A percentile compares a stretch with the other conserved stretches of the same genome.
phyloP scores from a whole-genome alignment of 2,888 invertebrate genomes.

The Chaitophorus viminalis region DNA sequence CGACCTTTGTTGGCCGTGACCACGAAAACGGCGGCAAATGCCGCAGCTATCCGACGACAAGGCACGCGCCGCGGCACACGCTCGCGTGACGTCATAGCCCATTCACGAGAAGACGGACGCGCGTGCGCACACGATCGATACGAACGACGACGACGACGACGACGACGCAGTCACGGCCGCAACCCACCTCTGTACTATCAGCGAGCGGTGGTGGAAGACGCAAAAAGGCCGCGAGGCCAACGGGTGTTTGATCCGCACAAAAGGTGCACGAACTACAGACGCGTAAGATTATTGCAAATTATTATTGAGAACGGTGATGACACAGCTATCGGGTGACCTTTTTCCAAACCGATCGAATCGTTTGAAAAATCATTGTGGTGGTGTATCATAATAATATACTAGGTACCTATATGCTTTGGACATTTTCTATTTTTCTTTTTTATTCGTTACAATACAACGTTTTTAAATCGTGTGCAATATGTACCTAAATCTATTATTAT shows the following conservation, averaged over 20 bases:
- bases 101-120: conserved; percentile 32
- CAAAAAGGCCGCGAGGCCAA: background rate
- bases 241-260: background rate
- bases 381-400: too few relatives aligned
- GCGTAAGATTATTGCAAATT: background rate
- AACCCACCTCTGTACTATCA: background rate
- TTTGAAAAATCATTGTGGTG: too few relatives aligned
- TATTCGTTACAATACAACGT: too few relatives aligned
- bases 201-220: background rate
- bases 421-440: too few relatives aligned
- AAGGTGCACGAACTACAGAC: background rate
- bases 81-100: conserved; percentile 42
- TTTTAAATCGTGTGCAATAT: too few relatives aligned
- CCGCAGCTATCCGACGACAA: conserved; percentile 3
- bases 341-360: too few relatives aligned
- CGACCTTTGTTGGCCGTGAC: conserved; percentile 55
- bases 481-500: too few relatives aligned
- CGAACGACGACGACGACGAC: background rate
- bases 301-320: too few relatives aligned
- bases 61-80: conserved; percentile 45
- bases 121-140: conserved; percentile 27
- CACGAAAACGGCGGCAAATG: conserved; percentile 39
- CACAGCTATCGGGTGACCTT: too few relatives aligned
- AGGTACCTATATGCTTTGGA: too few relatives aligned
- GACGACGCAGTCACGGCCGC: background rate